Conservation (phyloP, 2,888 invertebrate genomes). For the Hololepta plana region DNA sequence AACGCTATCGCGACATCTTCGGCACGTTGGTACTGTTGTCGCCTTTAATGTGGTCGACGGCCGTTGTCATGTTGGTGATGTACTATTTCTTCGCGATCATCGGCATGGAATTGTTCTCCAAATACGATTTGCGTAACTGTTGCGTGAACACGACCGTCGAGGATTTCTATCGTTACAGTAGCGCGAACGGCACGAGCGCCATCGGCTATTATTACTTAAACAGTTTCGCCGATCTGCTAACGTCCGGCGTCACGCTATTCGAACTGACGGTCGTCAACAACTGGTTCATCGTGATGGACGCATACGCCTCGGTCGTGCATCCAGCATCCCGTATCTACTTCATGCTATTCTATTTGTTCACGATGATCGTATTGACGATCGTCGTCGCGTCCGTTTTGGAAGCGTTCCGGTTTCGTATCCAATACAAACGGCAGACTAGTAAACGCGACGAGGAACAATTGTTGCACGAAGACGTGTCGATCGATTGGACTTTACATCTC, state of each 20-base stretch:
- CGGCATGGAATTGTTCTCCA: conserved; percentile 74
- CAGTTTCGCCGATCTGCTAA: conserved; percentile 61
- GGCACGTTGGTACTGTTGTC: conserved; percentile 64
- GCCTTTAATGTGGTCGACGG: conserved; percentile 69
- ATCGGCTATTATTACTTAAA: conserved; percentile 77
- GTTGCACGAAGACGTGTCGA: conserved; percentile 50
- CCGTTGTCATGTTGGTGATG: conserved; percentile 63
- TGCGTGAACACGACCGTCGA: conserved; percentile 73
- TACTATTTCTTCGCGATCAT: conserved; percentile 82
- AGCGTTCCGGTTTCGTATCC: conserved; percentile 73
- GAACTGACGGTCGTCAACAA: conserved; percentile 83
- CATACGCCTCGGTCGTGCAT: conserved; percentile 50
- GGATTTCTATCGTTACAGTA: conserved; percentile 59
- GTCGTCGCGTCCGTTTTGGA: conserved; percentile 80
- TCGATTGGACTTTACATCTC: conserved; percentile 46
- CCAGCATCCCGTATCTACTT: conserved; percentile 68
- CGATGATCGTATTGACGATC: conserved; percentile 81
- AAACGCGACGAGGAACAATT: conserved; percentile 64
- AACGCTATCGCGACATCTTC: conserved; percentile 66
- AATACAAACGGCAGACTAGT: conserved; percentile 65
- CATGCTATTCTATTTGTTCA: conserved; percentile 75
- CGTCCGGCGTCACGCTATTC: conserved; percentile 57
- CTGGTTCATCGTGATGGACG: conserved; percentile 88
- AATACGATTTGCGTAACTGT: conserved; percentile 58
- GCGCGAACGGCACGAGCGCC: conserved; percentile 43